These are phyloP conservation scores for Microplitis deprimator DNA, from an alignment of 2,888 invertebrate species.

Conservation along the genomic window DNA sequence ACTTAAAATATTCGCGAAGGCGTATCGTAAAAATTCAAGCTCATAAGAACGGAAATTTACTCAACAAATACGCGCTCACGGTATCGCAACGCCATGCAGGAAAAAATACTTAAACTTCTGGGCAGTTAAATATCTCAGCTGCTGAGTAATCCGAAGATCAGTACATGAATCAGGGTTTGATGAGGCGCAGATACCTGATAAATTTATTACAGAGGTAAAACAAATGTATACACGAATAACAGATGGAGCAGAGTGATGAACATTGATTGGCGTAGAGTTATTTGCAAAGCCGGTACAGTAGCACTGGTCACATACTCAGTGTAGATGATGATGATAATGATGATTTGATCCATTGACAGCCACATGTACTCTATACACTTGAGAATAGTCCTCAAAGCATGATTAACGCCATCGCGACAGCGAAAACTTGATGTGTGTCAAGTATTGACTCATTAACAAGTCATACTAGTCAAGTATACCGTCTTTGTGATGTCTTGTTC, in stretches of 20 bases:
- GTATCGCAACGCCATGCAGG: not conserved
- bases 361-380: not conserved
- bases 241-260: not conserved
- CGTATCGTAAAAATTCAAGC: not conserved
- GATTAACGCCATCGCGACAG: conserved; percentile 47
- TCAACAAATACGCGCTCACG: not conserved
- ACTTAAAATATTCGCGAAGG: not conserved
- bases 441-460: conserved; percentile 49
- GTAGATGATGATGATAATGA: too few relatives aligned
- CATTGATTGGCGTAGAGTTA: not conserved
- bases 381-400: conserved; percentile 42
- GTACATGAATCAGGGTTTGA: too few relatives aligned
- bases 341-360: conserved; percentile 21
- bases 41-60: not conserved
- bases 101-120: not conserved
- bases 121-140: too few relatives aligned
- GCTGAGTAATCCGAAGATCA: too few relatives aligned
- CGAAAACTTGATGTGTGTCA: conserved; percentile 48
- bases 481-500: conserved; percentile 4
- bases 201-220: not conserved
- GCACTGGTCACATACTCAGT: conserved; percentile 14
- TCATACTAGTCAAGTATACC: not conserved
- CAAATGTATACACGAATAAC: not conserved
- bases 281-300: conserved; percentile 7
- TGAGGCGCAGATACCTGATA: too few relatives aligned